A percentile compares a stretch with the other conserved stretches of the same genome.
phyloP scores from a whole-genome alignment of 2,888 invertebrate genomes.

The Eilema caniola region DNA sequence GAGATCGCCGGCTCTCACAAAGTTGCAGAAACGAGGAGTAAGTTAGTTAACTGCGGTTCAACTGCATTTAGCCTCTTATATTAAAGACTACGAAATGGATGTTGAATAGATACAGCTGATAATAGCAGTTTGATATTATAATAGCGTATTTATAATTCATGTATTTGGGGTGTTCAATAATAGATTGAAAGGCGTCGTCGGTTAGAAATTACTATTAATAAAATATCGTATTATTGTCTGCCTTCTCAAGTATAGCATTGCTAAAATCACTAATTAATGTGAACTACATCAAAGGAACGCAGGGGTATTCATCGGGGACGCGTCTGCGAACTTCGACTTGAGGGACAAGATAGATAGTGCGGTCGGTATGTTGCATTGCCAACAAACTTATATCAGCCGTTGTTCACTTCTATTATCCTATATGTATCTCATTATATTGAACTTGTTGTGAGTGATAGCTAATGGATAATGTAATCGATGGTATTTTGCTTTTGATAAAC shows the following conservation, averaged over 20 bases:
- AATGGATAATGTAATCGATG: background rate
- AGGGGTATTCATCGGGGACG: constrained; percentile 59
- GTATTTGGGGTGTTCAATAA: constrained; percentile 14
- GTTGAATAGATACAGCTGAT: constrained; percentile 18
- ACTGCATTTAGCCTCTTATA: constrained; percentile 58
- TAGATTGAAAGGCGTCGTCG: constrained; percentile 9
- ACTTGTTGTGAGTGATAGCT: background rate
- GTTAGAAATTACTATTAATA: constrained; percentile 49
- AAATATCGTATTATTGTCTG: constrained; percentile 50
- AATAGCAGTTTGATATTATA: background rate
- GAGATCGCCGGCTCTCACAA: constrained; percentile 66
- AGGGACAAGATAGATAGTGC: constrained; percentile 64
- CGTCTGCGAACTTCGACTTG: constrained; percentile 69
- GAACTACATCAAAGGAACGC: constrained; percentile 58
- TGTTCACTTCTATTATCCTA: constrained; percentile 16
- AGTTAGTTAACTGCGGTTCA: constrained; percentile 62
- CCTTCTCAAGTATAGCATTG: constrained; percentile 49
- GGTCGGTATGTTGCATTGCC: constrained; percentile 51
- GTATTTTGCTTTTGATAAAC: background rate
- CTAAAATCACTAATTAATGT: constrained; percentile 61
- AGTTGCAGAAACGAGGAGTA: constrained; percentile 65
- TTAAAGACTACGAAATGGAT: constrained; percentile 50
- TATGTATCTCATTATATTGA: constrained; percentile 16
- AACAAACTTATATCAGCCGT: constrained; percentile 37
- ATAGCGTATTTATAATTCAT: background rate